These are phyloP conservation scores for Diplazon laetatorius DNA, from an alignment of 2,888 invertebrate genomes.

Conservation along the genomic window DNA sequence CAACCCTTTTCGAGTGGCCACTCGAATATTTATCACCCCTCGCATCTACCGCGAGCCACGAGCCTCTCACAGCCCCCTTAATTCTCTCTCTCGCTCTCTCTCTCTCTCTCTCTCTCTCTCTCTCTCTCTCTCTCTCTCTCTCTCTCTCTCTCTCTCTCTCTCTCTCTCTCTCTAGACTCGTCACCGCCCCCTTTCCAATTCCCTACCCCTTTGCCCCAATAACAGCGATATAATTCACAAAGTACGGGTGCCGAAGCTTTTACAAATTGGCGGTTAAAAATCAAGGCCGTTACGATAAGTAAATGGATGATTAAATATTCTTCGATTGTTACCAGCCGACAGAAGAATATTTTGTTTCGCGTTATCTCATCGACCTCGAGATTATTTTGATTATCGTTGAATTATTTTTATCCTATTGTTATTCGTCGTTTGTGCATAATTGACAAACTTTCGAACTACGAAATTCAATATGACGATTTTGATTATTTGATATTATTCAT, in stretches of 20 bases:
- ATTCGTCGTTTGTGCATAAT: neutral
- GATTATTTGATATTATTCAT: too few relatives aligned
- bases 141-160: too few relatives aligned
- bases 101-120: too few relatives aligned
- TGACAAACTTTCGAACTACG: conserved; percentile 2
- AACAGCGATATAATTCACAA: conserved; percentile 56
- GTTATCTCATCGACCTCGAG: neutral
- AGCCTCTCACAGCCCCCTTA: too few relatives aligned
- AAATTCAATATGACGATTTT: conserved; percentile 31
- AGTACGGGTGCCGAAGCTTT: conserved; percentile 32
- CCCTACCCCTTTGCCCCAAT: conserved; percentile 29
- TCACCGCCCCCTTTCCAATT: neutral
- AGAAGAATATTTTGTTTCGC: neutral
- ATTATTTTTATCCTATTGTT: neutral
- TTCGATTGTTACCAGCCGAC: neutral
- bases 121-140: too few relatives aligned
- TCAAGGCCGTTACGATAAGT: conserved; percentile 24
- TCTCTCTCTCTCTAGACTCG: too few relatives aligned
- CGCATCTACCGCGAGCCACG: neutral
- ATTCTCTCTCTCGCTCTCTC: too few relatives aligned
- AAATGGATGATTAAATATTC: conserved; percentile 34
- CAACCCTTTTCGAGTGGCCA: conserved; percentile 52
- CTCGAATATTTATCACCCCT: conserved; percentile 61
- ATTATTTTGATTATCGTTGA: conserved; percentile 19
- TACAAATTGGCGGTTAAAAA: conserved; percentile 50